Evolutionary conservation across 2,888 invertebrate species (phyloP), one percentile per base, ranked within the genome.

Genomic region (Polyommatus iphigenia): DNA sequence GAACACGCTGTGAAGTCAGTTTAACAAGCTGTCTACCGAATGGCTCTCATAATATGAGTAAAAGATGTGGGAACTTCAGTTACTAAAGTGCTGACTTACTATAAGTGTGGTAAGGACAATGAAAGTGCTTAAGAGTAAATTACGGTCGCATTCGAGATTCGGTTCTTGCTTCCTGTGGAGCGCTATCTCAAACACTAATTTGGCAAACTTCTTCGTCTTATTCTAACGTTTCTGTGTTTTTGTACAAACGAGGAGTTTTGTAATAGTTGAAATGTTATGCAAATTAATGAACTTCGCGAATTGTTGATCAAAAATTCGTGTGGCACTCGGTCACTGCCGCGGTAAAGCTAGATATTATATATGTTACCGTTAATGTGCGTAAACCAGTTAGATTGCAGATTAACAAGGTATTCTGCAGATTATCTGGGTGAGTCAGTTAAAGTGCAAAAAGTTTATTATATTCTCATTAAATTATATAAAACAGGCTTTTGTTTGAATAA

Each of bases 81-180:
- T 78, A 76, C 78, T 76, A 78, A 79, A 79, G 79, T 80, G 81
- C 81, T 79, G 82, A 81, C 76, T 81, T 76, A 71, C 78, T 78
- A 41, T 78, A 80, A 81, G 78, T 77, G 78, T 79, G 79, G 78
- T 78, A 78, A 81, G 82, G 79, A 82, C 82, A 82, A 81, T 81
- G 81, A 80, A 79, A 81, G 81, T 80, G 80, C 81, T 82, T 82
- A 81, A 81, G 81, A 79, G 80, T 82, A 80, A 82, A 82, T 81
- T 81, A 82, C 81, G 81, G 82, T 80, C 80, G 81, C 81, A 82
- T 82, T 80, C 78, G 79, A 79, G 80, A 82, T 82, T 82, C 73
- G 78, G 78, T 78, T 78, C 78, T 78, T 78, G 78, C 78, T 78
- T 78, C 78, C 78, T 78, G 62, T 54, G 36, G 76, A 80, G 76